Evolutionary conservation across 2,888 invertebrate species (phyloP).

Genomic region (Caenorhabditis virilis): DNA sequence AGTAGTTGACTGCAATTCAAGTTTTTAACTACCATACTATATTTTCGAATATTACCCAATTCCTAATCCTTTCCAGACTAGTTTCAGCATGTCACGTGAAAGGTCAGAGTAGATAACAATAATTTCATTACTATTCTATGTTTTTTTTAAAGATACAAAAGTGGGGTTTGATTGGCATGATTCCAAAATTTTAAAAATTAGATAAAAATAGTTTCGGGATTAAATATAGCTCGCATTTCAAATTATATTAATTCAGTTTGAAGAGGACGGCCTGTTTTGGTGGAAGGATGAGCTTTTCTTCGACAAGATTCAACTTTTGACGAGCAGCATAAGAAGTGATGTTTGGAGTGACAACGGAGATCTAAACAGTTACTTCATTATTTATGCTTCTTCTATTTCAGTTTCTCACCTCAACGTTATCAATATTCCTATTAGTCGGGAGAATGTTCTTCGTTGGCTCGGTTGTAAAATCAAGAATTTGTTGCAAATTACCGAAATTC

Average conservation of each 20-base stretch:
- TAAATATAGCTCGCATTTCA: neutral
- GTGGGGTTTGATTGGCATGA: neutral
- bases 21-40: no score
- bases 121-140: no score
- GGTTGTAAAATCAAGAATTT: conserved; percentile 16
- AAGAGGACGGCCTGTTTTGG: conserved; percentile 48
- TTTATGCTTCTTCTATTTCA: neutral
- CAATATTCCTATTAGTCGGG: conserved; percentile 29
- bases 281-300: conserved; percentile 29
- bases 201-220: neutral
- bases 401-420: conserved; percentile 30
- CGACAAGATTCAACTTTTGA: conserved; percentile 29
- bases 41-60: no score
- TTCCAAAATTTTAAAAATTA: conserved; percentile 1
- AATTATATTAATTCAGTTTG: conserved; percentile 28
- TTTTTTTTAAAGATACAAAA: neutral
- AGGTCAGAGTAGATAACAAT: no score
- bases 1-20: no score
- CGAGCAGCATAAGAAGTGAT: conserved; percentile 33
- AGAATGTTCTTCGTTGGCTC: conserved; percentile 18
- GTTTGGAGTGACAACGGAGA: conserved; percentile 42
- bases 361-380: conserved; percentile 17
- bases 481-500: conserved; percentile 44
- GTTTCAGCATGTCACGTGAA: no score
- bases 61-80: no score